Base-by-base conservation (phyloP, 2,113 vertebrate genomes). In the Toxotes chatareus region DNA sequence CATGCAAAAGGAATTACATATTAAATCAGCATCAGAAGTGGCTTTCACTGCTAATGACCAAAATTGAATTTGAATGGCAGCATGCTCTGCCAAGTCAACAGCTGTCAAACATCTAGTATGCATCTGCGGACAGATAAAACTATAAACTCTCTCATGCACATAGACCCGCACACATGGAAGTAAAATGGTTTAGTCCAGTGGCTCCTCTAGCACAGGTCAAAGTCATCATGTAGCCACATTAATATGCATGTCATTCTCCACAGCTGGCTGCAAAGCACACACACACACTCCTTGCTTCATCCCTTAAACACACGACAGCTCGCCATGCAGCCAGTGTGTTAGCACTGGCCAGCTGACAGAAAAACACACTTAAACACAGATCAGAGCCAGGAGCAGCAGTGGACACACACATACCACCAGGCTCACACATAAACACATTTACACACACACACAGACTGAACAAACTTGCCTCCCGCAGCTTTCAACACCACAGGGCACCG, bases 281-380 rank as follows among this genome's bases (percentile, higher is more conserved):
- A 76, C 83, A 61, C 73, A 31, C 32, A 76, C 47, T 7, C 9
- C 40, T 77, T 69, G 34, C 69, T 64, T 84, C 76, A 79, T 86
- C 72, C 32, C 80, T 81, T 80, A 82, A 86, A 88, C 76, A 74
- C 64, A 72, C 7, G 31, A 80, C 83, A 73, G 87, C 55, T 61
- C 53, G 13, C 67, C 84, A 84, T 84, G 87, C 69, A 51, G 86
- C 66, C 83, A 74, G 82, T 72, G 83, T 85, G 85, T 88, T 82
- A 71, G 56, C 19, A 53, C 79, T 90, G 91, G 89, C 87, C 83
- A 86, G 83, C 76, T 88, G 88, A 93, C 86, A 90, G 61, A 80
- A 86, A 83, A 92, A 91, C 80, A 81, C 88, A 91, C 89, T 90
- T 91, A 91, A 93, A 93, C 85, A 92, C 86, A 84, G 87, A 92